Evolutionary conservation across 30 jellyfish, hydroid and myxozoan species (phyloP).

Genomic region (Aurelia aurita): DNA sequence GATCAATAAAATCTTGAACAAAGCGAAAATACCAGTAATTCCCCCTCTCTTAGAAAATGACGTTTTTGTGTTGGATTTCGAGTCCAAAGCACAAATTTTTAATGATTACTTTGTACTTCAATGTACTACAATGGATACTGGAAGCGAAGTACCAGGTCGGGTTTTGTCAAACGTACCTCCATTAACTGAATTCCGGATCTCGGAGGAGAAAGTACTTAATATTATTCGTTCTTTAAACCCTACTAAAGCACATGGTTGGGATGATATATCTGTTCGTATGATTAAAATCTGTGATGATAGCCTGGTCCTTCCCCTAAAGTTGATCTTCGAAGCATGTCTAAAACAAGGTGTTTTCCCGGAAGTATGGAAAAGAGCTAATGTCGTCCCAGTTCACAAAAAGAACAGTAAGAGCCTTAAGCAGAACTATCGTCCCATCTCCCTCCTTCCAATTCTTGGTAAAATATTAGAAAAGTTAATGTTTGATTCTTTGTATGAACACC

Average conservation of each 20-base stretch:
- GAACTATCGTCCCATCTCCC: too few species aligned
- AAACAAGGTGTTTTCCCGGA: conserved; percentile 14
- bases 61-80: conserved; percentile 11
- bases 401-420: too few species aligned
- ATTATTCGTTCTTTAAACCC: too few species aligned
- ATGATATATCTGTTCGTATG: too few species aligned
- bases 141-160: conserved; percentile 12
- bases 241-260: too few species aligned
- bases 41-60: background rate
- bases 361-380: conserved; percentile 1
- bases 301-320: conserved; percentile 13
- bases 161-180: conserved; percentile 14
- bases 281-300: too few species aligned
- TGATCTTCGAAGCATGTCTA: conserved; percentile 10
- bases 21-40: conserved; percentile 9
- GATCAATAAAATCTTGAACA: background rate
- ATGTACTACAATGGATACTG: background rate
- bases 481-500: too few species aligned
- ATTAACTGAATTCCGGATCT: too few species aligned
- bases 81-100: background rate
- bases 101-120: background rate
- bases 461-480: too few species aligned
- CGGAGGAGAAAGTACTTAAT: too few species aligned
- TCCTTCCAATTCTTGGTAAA: too few species aligned
- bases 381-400: too few species aligned